Base-by-base conservation (phyloP, 2,888 invertebrate genomes). In the Ectemnius lituratus region DNA sequence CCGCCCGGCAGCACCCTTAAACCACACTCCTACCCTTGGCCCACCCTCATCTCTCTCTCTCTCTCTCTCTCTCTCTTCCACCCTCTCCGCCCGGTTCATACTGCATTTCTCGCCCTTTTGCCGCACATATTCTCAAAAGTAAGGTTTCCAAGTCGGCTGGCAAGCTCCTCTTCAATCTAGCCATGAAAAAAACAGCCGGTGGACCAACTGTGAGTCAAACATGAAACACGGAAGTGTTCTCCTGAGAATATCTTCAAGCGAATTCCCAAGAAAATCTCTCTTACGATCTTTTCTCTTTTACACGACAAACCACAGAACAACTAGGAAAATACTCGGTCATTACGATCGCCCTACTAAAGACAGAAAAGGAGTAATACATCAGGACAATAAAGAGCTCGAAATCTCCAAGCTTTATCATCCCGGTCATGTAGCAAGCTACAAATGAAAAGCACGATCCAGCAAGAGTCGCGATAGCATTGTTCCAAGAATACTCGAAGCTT, bases 21-120 rank as follows among this genome's bases (percentile, higher is more conserved):
- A 65, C 20, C 67, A 6, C 47, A 11, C 59, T 46, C 58, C 20
- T 64, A 6, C 47, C 18, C 59, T 46, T 61, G 59, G 66, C 60
- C 49, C 64, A 58, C 59, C 49, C 64, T 61, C 59, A 59, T 68
- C n/a, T 56, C 61, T 59, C 61, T 16, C 46, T 56, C 8, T 27
- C n/a, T 2, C 23, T 2, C 23, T 3, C 23, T 23, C 23, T n/a
- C n/a, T n/a, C n/a, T n/a, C n/a, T n/a, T n/a, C n/a, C n/a, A n/a
- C n/a, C n/a, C n/a, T n/a, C n/a, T n/a, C 23, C 23, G 2, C 2
- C 3, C 23, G 2, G 23, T 3, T 23, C 23, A 23, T 23, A 23
- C 23, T 18, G 8, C 14, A 27, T 63, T 47, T 2, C 14, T 16
- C 64, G n/a, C 16, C 64, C 64, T 37, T 49, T 57, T 23, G 23